phyloP scores from a whole-genome alignment of 2,888 invertebrate species.

The Cerceris rybyensis region DNA sequence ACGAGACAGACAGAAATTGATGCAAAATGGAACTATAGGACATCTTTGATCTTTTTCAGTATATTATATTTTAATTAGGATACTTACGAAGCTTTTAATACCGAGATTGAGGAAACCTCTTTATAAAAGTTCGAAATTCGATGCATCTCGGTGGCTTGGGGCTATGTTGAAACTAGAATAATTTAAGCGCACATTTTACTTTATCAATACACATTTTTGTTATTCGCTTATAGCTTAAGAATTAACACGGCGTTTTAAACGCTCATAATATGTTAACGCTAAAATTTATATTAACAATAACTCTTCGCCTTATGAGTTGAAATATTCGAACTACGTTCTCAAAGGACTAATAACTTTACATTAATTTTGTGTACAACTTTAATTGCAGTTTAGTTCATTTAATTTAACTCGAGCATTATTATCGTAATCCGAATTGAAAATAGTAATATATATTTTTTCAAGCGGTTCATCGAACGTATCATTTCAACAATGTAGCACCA shows the following conservation, averaged over 20 bases:
- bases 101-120: constrained; percentile 23
- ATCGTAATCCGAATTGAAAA: background rate
- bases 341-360: constrained; percentile 52
- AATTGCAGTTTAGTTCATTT: constrained; percentile 5
- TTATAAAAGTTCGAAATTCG: constrained; percentile 30
- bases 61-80: constrained; percentile 60
- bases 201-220: constrained; percentile 53
- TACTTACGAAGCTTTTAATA: constrained; percentile 52
- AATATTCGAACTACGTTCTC: constrained; percentile 48
- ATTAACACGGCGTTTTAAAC: constrained; percentile 56
- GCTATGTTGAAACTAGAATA: constrained; percentile 65
- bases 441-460: constrained; percentile 20
- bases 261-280: constrained; percentile 48
- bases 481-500: constrained; percentile 6
- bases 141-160: constrained; percentile 53
- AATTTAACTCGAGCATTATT: constrained; percentile 6
- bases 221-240: constrained; percentile 61
- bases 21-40: constrained; percentile 21
- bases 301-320: constrained; percentile 37
- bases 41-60: constrained; percentile 47
- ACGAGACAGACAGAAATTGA: constrained; percentile 26
- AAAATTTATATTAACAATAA: constrained; percentile 54
- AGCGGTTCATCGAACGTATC: constrained; percentile 1
- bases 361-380: constrained; percentile 40
- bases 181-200: constrained; percentile 67